Evolutionary conservation across 64 coral and sea anemone genomes (phyloP), one percentile per base, ranked within the genome.

Genomic region (Anthopleura sola): DNA sequence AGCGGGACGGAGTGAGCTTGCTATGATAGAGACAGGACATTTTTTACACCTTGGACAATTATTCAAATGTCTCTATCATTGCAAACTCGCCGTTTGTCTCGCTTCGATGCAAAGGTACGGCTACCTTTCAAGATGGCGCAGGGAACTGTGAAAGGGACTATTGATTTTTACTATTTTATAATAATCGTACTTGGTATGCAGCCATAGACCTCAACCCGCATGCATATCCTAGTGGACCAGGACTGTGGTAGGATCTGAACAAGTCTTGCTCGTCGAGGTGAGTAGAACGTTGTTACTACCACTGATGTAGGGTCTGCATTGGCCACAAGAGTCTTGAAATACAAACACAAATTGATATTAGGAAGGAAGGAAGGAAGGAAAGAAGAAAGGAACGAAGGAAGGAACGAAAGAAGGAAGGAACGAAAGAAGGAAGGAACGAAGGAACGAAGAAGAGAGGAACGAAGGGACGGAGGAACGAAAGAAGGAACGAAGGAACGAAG

Each of bases 251-350:
- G 28, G 31, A 83, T 47, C 44, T 54, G 50, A 2, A 83, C 36
- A 79, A 79, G 36, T 6, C 36, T 79, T 38, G 76, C 87, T 5
- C 39, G 58, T 36, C 50, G 36, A 6, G 78, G 37, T 14, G 87
- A 69, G 46, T 37, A 17, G 60, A 88, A 82, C 8, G 55, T 36
- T 26, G n/a, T 88, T 20, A 56, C 31, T 23, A 88, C 58, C 37
- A 88, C 57, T 33, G 78, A 49, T 44, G 87, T 64, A 24, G 21
- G 34, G 79, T 88, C 87, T 12, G 34, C 54, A 80, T 82, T 88
- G 20, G 87, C 87, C 49, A 82, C 66, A 53, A 88, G 80, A 6
- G 80, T 80, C 87, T 88, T 14, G 15, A 49, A 80, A 75, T 10
- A 62, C 66, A 62, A 24, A 7, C 15, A 33, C 50, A 14, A 53